These are phyloP conservation scores for Dermochelys coriacea DNA, from an alignment of 2,797 vertebrate genomes.

Conservation along the genomic window DNA sequence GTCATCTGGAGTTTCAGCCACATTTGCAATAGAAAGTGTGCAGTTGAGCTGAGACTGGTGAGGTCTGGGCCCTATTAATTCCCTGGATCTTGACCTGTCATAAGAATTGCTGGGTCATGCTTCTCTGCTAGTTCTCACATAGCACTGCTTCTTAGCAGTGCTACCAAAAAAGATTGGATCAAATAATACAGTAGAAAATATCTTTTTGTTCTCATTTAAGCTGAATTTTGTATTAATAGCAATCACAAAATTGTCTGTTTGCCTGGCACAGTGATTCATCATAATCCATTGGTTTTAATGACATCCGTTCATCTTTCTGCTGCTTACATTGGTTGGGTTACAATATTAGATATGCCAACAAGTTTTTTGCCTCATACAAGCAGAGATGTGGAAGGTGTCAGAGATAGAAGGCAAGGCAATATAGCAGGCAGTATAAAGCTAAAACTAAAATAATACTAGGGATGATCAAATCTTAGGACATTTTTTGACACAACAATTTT, in stretches of 20 bases:
- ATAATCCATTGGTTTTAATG: neutral
- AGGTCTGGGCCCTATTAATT: neutral
- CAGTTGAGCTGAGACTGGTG: neutral
- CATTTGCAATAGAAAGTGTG: neutral
- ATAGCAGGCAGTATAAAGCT: neutral
- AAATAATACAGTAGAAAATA: neutral
- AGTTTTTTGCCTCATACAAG: too few species aligned
- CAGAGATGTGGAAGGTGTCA: neutral
- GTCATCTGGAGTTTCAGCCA: neutral
- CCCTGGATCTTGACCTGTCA: too few species aligned
- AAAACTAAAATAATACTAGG: neutral
- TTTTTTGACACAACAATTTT: neutral
- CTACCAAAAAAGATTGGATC: neutral
- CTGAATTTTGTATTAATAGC: neutral
- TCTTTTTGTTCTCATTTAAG: neutral
- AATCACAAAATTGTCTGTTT: neutral
- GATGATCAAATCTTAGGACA: neutral
- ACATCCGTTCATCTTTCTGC: neutral
- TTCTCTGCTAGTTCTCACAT: neutral
- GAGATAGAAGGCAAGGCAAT: neutral
- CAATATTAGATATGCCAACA: neutral
- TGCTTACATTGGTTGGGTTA: neutral
- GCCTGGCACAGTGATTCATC: neutral
- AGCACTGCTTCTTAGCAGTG: neutral
- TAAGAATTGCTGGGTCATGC: too few species aligned